Conservation (phyloP, 2,113 vertebrate genomes). For the Tyrannus savana region DNA sequence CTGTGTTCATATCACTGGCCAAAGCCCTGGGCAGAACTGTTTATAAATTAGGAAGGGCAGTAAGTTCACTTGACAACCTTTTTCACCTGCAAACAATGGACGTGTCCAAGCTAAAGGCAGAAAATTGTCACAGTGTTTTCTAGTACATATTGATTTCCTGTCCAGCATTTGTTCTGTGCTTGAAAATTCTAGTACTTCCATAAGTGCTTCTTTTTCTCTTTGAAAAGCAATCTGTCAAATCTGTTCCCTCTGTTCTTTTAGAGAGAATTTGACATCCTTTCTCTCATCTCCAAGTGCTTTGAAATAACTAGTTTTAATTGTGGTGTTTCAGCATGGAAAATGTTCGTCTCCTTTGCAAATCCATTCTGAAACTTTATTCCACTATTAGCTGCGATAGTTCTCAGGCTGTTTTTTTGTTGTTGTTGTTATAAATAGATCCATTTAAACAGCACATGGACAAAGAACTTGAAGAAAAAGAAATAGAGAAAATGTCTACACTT, state of each 20-base stretch:
- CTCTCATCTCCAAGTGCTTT: constrained; percentile 18
- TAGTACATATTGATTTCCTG: background rate
- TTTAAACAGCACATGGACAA: constrained; percentile 84
- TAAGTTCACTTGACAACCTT: background rate
- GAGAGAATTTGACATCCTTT: constrained; percentile 30
- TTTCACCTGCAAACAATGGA: background rate
- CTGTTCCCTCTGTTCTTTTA: constrained; percentile 24
- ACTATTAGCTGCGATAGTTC: background rate
- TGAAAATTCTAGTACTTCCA: constrained; percentile 25
- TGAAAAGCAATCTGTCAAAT: constrained; percentile 46
- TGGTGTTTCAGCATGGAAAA: background rate
- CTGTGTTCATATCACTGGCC: background rate
- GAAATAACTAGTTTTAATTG: constrained; percentile 31
- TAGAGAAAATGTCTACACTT: constrained; percentile 75
- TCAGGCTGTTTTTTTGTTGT: background rate
- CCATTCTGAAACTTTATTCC: background rate
- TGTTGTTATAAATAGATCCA: constrained; percentile 77
- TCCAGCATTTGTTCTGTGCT: background rate
- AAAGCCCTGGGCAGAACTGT: background rate
- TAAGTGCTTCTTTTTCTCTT: constrained; percentile 1
- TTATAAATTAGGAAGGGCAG: background rate
- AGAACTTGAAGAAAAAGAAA: constrained; percentile 85
- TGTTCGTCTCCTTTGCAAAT: constrained; percentile 13
- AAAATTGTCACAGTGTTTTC: background rate
- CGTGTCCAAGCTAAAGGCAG: background rate